Base-by-base conservation (phyloP, 2,888 invertebrate species). In the Latrodectus elegans region DNA sequence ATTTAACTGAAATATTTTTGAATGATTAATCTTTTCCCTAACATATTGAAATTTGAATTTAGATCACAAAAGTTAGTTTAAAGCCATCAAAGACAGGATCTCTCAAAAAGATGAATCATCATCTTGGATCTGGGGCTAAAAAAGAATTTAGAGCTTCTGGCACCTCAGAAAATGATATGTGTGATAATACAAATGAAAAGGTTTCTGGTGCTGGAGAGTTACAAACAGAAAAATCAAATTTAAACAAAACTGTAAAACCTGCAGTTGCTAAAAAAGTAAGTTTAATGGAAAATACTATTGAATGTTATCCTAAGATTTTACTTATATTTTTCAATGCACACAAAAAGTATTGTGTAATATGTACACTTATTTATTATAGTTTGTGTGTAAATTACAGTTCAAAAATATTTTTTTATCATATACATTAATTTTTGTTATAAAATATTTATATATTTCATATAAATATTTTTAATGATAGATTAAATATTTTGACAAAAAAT, bases 61-160 rank as follows among this genome's bases (percentile, higher is more conserved):
- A 91, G 91, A 90, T 91, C 10, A 94, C 95, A 83, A 96, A 95
- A 93, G 96, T 97, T 91, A 96, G 95, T 71, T 93, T 97, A 90
- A 96, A 97, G 92, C 97, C 97, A 10, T 94, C 94, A 10, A 95
- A 95, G 91, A 92, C 65, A 9, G 53, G 49, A 12, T 49, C 73
- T 17, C 73, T 84, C 52, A 60, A 81, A 9, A 89, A 89, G 85
- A 86, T 88, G n/a, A 80, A 83, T 60, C 89, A 89, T 49, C 80
- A 76, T 38, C 79, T 89, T 51, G 89, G 88, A 73, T 84, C 82
- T 55, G 89, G 89, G 12, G 74, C 84, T 53, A 79, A 77, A 17
- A 89, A 87, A 72, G 77, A 78, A 72, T 51, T 64, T 15, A 38
- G n/a, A 60, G n/a, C 12, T 60, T n/a, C 60, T 60, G 60, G 15